Base-by-base conservation (phyloP, 2,888 invertebrate genomes). In the Caenorhabditis macrosperma region DNA sequence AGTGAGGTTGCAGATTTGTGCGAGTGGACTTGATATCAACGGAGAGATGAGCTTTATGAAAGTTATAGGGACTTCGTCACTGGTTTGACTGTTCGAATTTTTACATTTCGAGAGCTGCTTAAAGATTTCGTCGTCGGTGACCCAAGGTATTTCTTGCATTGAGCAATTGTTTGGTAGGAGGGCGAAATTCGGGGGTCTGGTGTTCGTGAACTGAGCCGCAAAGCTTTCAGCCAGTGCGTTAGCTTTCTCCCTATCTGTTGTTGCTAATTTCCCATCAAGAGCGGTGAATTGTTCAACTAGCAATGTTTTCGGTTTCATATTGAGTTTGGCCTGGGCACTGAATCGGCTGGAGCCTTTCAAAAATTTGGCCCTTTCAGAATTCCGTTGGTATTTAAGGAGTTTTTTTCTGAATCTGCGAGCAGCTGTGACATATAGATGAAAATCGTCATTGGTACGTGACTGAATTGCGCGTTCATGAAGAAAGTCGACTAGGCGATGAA, bases 1-100 rank as follows among this genome's bases (percentile, higher is more conserved):
- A 5, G 69, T 20, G 1, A 69, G 22, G 15, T 69, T 69, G 28
- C 12, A 59, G 15, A 69, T 35, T 38, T 69, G 69, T 1, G 69
- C 38, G 10, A 69, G 30, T 0, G 52, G 26, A 10, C 60, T 50
- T 1, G 15, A 6, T 6, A 69, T 60, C 1, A 60, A 30, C 4
- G 30, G 60, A 0, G 69, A 50, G 7, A 69, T 52, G 0, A 33
- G 26, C 26, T 60, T 69, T 1, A 60, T 26, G 41, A 69, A 69
- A 1, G 24, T 69, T 20, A 69, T 41, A 0, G 69, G 69, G 1
- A 69, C 50, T 17, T 22, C n/a, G 41, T 69, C 69, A 0, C 41
- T 28, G 2, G 69, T 60, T 38, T 6, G 6, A 9, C 59, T 26
- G 15, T 33, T 24, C 0, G 60, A 60, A 24, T 38, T 52, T 60